Conservation (phyloP, 2,797 vertebrate genomes). For the Calcarius lapponicus region DNA sequence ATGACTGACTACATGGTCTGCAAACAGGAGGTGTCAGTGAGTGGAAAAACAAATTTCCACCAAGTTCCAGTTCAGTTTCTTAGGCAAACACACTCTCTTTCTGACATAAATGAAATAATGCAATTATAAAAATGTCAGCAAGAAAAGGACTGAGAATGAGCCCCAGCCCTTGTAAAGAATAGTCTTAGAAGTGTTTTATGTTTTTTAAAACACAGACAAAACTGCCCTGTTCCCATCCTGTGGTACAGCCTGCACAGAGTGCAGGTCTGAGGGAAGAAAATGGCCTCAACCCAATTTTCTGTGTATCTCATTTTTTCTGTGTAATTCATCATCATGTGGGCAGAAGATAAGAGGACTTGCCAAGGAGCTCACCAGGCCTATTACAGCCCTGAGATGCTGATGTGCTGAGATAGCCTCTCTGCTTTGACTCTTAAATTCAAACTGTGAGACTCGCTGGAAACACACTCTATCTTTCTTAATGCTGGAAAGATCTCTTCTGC, state of each 20-base stretch:
- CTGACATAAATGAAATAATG: not conserved
- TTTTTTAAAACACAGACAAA: not conserved
- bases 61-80: not conserved
- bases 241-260: rapidly evolving
- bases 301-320: not conserved
- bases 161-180: not conserved
- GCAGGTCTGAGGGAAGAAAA: not conserved
- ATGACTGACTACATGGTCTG: not conserved
- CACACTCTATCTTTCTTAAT: not conserved
- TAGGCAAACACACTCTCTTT: not conserved
- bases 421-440: not conserved
- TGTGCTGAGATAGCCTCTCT: conserved; percentile 13
- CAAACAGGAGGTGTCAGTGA: not conserved
- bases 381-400: not conserved
- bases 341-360: not conserved
- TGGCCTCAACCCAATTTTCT: not conserved
- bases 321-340: not conserved
- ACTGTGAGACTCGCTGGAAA: rapidly evolving
- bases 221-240: rapidly evolving
- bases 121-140: not conserved
- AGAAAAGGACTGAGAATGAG: not conserved
- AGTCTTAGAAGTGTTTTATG: not conserved
- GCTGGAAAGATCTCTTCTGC: not conserved
- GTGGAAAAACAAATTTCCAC: not conserved
- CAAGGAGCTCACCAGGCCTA: not conserved